phyloP scores from a whole-genome alignment of 2,888 invertebrate genomes.

The Drosophila formosana region DNA sequence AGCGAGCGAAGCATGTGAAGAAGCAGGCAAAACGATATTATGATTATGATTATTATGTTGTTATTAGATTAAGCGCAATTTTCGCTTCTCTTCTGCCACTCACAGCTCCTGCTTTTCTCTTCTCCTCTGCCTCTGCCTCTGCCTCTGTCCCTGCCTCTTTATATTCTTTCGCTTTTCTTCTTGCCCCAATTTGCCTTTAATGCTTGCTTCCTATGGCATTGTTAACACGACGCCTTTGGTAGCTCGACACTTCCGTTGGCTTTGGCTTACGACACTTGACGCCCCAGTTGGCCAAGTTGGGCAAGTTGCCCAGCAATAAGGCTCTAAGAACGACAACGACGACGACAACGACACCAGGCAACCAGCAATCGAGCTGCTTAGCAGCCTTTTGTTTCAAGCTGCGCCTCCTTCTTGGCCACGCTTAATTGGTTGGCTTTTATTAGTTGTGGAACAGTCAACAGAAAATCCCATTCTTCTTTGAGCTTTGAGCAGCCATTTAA shows the following conservation, averaged over 20 bases:
- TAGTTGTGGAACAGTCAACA: slow-evolving; percentile 49
- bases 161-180: slow-evolving; percentile 21
- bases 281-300: slow-evolving; percentile 55
- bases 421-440: slow-evolving; percentile 82
- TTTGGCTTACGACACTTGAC: slow-evolving; percentile 78
- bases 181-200: slow-evolving; percentile 33
- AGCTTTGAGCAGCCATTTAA: too few species aligned
- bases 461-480: too few species aligned
- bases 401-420: slow-evolving; percentile 64
- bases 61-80: slow-evolving; percentile 84
- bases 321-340: slow-evolving; percentile 6
- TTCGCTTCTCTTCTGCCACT: slow-evolving; percentile 59
- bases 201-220: slow-evolving; percentile 46
- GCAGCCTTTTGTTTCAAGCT: slow-evolving; percentile 61
- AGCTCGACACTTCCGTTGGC: slow-evolving; percentile 69
- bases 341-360: background rate
- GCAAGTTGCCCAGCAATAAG: slow-evolving; percentile 33
- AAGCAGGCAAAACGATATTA: slow-evolving; percentile 74
- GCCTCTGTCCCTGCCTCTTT: background rate
- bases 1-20: slow-evolving; percentile 49
- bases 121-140: background rate
- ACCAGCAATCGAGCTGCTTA: slow-evolving; percentile 26
- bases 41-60: slow-evolving; percentile 83
- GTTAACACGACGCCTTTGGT: slow-evolving; percentile 58
- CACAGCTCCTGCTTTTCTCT: slow-evolving; percentile 18